These are phyloP conservation scores for Cantharis nigra DNA, from an alignment of 2,888 invertebrate species.

Conservation along the genomic window DNA sequence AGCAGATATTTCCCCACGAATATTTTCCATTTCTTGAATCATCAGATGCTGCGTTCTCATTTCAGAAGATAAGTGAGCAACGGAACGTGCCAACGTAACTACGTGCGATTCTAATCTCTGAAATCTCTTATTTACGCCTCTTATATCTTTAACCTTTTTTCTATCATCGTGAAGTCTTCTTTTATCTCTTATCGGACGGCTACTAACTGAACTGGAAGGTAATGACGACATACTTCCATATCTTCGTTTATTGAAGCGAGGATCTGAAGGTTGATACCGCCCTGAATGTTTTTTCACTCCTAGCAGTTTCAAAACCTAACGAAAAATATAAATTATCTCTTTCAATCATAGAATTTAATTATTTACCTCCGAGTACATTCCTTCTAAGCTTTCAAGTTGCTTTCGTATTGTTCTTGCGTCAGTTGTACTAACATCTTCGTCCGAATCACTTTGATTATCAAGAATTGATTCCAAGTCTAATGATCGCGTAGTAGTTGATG, in stretches of 20 bases:
- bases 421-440: conserved; percentile 75
- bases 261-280: conserved; percentile 62
- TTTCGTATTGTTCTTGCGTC: conserved; percentile 79
- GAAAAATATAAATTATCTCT: conserved; percentile 1
- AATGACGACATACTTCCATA: conserved; percentile 84
- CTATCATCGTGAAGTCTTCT: conserved; percentile 72
- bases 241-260: conserved; percentile 61
- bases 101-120: conserved; percentile 89
- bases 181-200: conserved; percentile 75
- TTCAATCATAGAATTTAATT: not conserved
- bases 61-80: conserved; percentile 89
- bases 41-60: conserved; percentile 88
- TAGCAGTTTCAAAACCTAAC: conserved; percentile 63
- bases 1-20: conserved; percentile 80
- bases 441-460: conserved; percentile 69
- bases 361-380: conserved; percentile 82
- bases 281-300: conserved; percentile 60
- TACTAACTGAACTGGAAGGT: conserved; percentile 82
- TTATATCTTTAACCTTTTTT: conserved; percentile 72
- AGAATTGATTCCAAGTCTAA: conserved; percentile 79
- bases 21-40: conserved; percentile 88
- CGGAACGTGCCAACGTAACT: conserved; percentile 85
- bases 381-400: conserved; percentile 81
- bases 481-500: conserved; percentile 77
- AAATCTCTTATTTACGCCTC: conserved; percentile 77